Conservation (phyloP, 2,797 vertebrate species). For the Borostomias antarcticus region DNA sequence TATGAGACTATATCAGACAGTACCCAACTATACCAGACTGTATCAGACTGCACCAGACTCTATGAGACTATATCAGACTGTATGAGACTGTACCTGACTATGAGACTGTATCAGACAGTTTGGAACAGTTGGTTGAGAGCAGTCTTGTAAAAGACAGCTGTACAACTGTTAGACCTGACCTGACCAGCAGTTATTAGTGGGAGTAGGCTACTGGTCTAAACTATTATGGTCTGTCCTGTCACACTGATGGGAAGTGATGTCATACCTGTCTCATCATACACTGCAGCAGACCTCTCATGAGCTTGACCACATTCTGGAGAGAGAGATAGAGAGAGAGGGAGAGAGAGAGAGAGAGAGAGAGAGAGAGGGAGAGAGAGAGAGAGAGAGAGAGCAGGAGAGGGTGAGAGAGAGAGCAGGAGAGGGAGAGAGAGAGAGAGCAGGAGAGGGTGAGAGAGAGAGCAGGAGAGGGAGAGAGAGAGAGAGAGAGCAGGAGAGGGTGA, state of each 20-base stretch:
- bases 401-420: background rate
- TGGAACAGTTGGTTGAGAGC: too few relatives aligned
- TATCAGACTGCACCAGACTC: too few relatives aligned
- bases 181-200: too few relatives aligned
- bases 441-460: background rate
- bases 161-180: too few relatives aligned
- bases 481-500: background rate
- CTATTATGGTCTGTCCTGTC: too few relatives aligned
- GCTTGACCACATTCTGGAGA: slow-evolving; percentile 86
- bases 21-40: too few relatives aligned
- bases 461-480: background rate
- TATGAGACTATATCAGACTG: too few relatives aligned
- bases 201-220: too few relatives aligned
- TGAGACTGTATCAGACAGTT: too few relatives aligned
- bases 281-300: slow-evolving; percentile 86
- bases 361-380: slow-evolving; percentile 28
- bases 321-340: slow-evolving; percentile 15
- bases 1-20: too few relatives aligned
- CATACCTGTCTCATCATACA: slow-evolving; percentile 90
- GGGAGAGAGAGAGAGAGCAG: background rate
- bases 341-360: slow-evolving; percentile 30
- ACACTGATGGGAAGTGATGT: background rate
- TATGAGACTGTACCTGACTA: too few relatives aligned
- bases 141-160: too few relatives aligned
- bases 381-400: slow-evolving; percentile 3